Conservation (phyloP, 2,888 invertebrate genomes). For the Monopis laevigella region DNA sequence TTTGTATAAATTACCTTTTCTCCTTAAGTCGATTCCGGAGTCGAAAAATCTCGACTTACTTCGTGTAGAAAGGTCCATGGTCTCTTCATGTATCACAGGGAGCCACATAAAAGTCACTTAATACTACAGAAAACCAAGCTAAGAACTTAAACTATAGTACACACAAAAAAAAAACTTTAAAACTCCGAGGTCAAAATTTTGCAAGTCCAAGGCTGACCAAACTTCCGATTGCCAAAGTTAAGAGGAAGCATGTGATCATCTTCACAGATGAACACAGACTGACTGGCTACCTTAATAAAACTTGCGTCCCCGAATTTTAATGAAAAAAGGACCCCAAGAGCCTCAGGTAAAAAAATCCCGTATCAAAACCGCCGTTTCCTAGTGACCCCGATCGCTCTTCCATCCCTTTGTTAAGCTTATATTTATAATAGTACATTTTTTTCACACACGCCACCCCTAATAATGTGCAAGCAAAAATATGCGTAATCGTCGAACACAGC, state of each 20-base stretch:
- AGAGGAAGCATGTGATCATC: constrained; percentile 60
- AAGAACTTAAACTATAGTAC: constrained; percentile 6
- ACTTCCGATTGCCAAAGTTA: constrained; percentile 28
- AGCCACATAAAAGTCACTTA: constrained; percentile 12
- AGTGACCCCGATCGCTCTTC: constrained; percentile 66
- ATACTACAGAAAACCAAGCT: background rate
- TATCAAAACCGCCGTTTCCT: constrained; percentile 67
- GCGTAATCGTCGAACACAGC: constrained; percentile 47
- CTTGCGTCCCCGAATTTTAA: constrained; percentile 41
- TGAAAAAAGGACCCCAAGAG: constrained; percentile 54
- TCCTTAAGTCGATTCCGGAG: constrained; percentile 62
- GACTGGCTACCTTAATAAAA: constrained; percentile 56
- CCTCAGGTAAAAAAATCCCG: constrained; percentile 62
- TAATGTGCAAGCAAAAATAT: constrained; percentile 62
- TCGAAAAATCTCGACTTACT: constrained; percentile 68
- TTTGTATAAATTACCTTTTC: constrained; percentile 43
- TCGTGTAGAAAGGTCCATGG: constrained; percentile 59
- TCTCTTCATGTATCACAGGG: constrained; percentile 22
- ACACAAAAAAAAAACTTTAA: constrained; percentile 21
- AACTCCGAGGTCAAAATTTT: constrained; percentile 20
- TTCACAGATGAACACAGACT: constrained; percentile 65
- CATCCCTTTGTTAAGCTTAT: constrained; percentile 63
- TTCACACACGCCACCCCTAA: constrained; percentile 65
- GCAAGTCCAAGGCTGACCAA: constrained; percentile 32
- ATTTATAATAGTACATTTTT: constrained; percentile 65